Evolutionary conservation across 2,888 invertebrate species (phyloP).

Genomic region (Portevinia maculata): DNA sequence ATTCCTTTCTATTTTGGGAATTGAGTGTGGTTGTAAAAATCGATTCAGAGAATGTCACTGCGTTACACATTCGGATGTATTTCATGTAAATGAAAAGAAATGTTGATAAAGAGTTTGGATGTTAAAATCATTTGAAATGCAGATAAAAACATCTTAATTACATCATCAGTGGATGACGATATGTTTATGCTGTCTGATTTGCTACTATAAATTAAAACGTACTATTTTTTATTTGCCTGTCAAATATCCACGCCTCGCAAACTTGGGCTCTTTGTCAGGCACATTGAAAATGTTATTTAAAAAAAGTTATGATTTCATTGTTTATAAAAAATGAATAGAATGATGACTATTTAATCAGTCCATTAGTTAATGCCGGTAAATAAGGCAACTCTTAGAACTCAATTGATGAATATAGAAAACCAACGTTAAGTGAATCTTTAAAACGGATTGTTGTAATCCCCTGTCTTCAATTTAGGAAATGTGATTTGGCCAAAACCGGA

Average conservation of each 20-base stretch:
- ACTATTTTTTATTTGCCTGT: constrained; percentile 8
- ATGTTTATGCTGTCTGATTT: constrained; percentile 12
- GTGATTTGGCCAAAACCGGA: no score
- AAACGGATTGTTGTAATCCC: no score
- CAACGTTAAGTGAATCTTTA: no score
- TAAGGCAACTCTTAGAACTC: constrained; percentile 2
- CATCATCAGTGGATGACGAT: constrained; percentile 56
- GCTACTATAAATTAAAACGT: no score
- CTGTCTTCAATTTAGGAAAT: no score
- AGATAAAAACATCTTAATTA: constrained; percentile 47
- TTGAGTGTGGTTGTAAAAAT: constrained; percentile 35
- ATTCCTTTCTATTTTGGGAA: constrained; percentile 61
- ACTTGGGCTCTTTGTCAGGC: not conserved
- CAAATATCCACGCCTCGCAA: constrained; percentile 10
- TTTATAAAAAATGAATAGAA: constrained; percentile 37
- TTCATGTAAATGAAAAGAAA: not conserved
- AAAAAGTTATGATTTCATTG: constrained; percentile 52
- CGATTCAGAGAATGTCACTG: constrained; percentile 11
- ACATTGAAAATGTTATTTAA: not conserved
- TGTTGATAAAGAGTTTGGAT: constrained; percentile 13
- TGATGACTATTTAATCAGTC: constrained; percentile 56
- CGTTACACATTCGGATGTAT: not conserved
- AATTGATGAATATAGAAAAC: not conserved
- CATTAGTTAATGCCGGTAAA: constrained; percentile 34
- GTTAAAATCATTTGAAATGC: not conserved